Evolutionary conservation across 2,113 vertebrate genomes (phyloP).

Genomic region (Ranitomeya variabilis): DNA sequence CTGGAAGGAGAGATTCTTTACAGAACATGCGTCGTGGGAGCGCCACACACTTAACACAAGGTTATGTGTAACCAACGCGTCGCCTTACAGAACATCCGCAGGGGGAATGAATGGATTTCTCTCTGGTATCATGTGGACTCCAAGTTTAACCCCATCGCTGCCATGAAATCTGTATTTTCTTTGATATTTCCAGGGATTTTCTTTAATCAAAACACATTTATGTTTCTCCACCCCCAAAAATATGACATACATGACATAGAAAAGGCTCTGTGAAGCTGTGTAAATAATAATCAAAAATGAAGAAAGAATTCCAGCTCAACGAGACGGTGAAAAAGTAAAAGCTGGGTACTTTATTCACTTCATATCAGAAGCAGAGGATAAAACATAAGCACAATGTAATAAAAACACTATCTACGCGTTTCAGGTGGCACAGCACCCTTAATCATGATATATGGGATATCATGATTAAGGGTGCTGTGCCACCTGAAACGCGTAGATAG

Average conservation of each 20-base stretch:
- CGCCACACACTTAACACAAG: not conserved
- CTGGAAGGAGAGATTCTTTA: conserved; percentile 16
- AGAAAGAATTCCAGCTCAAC: too few relatives aligned
- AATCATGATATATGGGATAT: too few relatives aligned
- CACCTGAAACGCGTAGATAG: too few relatives aligned
- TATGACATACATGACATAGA: not conserved
- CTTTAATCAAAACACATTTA: not conserved
- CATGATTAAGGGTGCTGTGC: too few relatives aligned
- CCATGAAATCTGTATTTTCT: not conserved
- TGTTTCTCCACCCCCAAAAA: not conserved
- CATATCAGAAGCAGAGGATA: too few relatives aligned
- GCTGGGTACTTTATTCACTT: too few relatives aligned
- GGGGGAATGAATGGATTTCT: too few relatives aligned
- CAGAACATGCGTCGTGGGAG: not conserved
- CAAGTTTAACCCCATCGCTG: not conserved
- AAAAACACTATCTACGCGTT: too few relatives aligned
- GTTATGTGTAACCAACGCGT: not conserved
- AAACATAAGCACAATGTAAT: too few relatives aligned
- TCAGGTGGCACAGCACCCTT: too few relatives aligned
- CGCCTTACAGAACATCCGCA: not conserved
- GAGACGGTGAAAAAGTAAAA: too few relatives aligned
- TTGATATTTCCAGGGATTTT: not conserved
- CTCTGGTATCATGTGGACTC: not conserved
- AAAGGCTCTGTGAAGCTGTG: not conserved
- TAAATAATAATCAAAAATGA: too few relatives aligned